These are phyloP conservation scores for Xerus rutilus DNA, from an alignment of 2,797 vertebrate genomes.

Conservation along the genomic window DNA sequence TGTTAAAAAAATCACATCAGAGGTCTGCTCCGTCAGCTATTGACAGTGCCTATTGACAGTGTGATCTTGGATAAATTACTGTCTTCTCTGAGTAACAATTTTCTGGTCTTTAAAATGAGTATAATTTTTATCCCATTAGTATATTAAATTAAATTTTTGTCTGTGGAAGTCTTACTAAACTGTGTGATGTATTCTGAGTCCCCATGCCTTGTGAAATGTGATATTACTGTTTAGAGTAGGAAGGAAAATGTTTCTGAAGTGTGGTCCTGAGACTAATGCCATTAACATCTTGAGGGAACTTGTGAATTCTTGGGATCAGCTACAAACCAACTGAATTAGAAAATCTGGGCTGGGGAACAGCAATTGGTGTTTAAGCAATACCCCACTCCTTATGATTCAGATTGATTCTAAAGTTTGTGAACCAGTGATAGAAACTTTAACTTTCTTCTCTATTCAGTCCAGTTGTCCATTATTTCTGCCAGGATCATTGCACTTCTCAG, in stretches of 20 bases:
- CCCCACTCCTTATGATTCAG: neutral
- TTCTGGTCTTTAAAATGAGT: constrained; percentile 15
- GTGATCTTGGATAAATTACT: neutral
- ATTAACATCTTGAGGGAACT: neutral
- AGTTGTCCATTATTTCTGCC: neutral
- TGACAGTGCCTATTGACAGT: neutral
- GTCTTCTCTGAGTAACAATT: neutral
- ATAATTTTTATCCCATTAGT: neutral
- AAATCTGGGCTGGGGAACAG: neutral
- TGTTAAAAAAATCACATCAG: neutral
- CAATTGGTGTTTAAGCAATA: neutral
- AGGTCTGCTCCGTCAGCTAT: neutral
- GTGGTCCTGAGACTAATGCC: neutral
- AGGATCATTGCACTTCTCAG: neutral
- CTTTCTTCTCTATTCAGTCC: neutral
- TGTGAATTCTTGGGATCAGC: neutral
- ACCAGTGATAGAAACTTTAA: neutral
- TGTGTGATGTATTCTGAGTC: neutral
- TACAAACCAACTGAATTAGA: neutral
- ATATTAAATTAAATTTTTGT: neutral
- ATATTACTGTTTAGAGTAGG: neutral
- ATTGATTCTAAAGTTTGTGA: neutral
- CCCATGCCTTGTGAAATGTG: neutral
- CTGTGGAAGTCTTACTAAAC: neutral
- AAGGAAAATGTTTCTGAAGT: neutral